These are phyloP conservation scores for Abramis brama DNA, from an alignment of 2,113 vertebrate species.

Conservation along the genomic window DNA sequence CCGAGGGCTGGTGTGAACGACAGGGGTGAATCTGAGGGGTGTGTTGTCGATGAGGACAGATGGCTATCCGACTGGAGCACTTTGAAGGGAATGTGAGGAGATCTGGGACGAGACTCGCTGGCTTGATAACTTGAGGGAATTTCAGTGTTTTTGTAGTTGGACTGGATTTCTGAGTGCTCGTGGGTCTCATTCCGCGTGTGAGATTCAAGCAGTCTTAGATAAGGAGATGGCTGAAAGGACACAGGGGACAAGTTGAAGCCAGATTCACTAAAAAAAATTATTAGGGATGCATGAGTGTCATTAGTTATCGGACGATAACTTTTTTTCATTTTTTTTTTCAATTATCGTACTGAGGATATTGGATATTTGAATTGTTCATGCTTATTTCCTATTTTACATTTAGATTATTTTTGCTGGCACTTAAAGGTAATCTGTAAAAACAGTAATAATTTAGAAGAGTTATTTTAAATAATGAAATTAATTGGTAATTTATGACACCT, in stretches of 20 bases:
- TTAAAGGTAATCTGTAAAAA: neutral
- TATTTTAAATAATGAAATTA: neutral
- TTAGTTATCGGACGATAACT: neutral
- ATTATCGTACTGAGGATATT: neutral
- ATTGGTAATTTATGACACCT: neutral
- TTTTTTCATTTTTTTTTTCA: neutral
- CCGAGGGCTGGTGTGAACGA: slow-evolving; percentile 71
- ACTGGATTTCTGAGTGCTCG: neutral
- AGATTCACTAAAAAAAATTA: neutral
- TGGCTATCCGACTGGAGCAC: neutral
- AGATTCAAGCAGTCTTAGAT: slow-evolving; percentile 54
- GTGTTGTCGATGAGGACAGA: neutral
- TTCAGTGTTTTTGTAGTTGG: slow-evolving; percentile 5
- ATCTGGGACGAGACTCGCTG: slow-evolving; percentile 5
- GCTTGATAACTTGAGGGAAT: neutral
- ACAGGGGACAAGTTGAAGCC: neutral
- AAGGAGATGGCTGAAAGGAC: slow-evolving; percentile 54
- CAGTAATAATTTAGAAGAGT: neutral
- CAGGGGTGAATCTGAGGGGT: neutral
- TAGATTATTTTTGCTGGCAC: neutral
- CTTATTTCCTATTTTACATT: neutral
- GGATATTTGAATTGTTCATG: neutral
- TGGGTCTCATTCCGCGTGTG: slow-evolving; percentile 31
- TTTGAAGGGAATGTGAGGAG: slow-evolving; percentile 27
- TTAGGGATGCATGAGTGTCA: neutral